Conservation (phyloP, 1,140 invertebrate genomes). For the Orchestia grillus region DNA sequence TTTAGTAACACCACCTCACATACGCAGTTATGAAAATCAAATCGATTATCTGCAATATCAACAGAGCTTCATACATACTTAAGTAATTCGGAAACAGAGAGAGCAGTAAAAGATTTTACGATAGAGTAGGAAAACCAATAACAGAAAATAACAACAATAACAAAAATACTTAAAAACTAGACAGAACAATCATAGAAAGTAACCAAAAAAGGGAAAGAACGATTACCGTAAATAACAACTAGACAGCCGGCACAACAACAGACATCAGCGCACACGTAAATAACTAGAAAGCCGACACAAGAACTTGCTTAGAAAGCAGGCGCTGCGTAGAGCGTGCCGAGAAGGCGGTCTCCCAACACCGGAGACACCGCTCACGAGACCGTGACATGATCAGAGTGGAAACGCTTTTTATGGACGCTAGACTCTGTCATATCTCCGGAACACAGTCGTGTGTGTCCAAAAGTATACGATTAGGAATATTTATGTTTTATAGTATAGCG, state of each 20-base stretch:
- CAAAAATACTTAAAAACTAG: not conserved
- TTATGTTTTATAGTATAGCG: too few relatives aligned
- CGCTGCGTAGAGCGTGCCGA: not conserved
- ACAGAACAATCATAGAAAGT: not conserved
- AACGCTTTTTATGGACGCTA: too few relatives aligned
- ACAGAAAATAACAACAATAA: not conserved
- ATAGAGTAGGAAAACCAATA: not conserved
- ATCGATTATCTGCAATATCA: too few relatives aligned
- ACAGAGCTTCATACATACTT: too few relatives aligned
- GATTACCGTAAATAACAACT: not conserved
- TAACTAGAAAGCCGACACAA: not conserved
- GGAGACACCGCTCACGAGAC: not conserved
- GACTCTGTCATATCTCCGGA: too few relatives aligned
- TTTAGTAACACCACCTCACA: too few relatives aligned
- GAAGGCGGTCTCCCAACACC: not conserved
- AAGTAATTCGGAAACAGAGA: too few relatives aligned
- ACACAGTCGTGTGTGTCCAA: too few relatives aligned
- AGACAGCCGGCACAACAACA: not conserved
- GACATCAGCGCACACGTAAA: too few relatives aligned
- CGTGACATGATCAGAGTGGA: not conserved
- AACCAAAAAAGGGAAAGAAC: not conserved
- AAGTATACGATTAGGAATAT: too few relatives aligned
- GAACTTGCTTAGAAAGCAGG: not conserved
- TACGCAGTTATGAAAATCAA: too few relatives aligned
- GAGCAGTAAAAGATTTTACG: too few relatives aligned